Base-by-base conservation (phyloP, 37 sponge, comb jelly and placozoan species). In the Beroe forskalii region DNA sequence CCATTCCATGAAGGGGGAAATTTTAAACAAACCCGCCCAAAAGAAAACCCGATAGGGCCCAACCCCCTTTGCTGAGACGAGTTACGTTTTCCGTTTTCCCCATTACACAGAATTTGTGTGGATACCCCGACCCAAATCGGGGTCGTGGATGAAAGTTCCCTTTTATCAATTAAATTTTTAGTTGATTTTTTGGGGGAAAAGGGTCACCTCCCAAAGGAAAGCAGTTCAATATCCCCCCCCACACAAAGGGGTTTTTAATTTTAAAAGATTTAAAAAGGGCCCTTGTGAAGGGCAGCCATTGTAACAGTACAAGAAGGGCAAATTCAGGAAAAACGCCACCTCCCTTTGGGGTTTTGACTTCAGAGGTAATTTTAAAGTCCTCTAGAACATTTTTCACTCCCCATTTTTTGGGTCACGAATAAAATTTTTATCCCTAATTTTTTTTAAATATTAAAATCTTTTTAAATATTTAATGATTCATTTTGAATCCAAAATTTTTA, bases 231-330 rank as follows among this genome's bases (percentile, higher is more conserved):
- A 28, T 19, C 27, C 32, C 3, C 27, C 4, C 3, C 28, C 17
- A 17, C 28, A 6, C 2, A n/a, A 69, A 35, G 4, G 9, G 27
- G 72, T 69, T 2, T 33, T 69, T 1, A 69, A 69, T 35, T 69
- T 35, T 37, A 69, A 69, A 36, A 69, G 35, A 32, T 69, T 69
- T 69, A 69, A 69, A 36, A 69, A 69, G 72, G 32, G 32, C 17
- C 32, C 1, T 2, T 69, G 0, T 6, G 28, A 1, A 32, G 72
- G 39, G 28, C 72, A 32, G 14, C 32, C 33, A 35, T 33, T 36
- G 39, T 69, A 14, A 69, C 72, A 14, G 19, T 69, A 0, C 6
- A 17, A 20, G 38, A 32, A 19, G 72, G 72, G 6, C 39, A 36
- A 36, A 33, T 69, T 36, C 2, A 32, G 19, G 17, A 32, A 1